Base-by-base conservation (phyloP, 2,797 vertebrate species). In the Myiotriccus ornatus region DNA sequence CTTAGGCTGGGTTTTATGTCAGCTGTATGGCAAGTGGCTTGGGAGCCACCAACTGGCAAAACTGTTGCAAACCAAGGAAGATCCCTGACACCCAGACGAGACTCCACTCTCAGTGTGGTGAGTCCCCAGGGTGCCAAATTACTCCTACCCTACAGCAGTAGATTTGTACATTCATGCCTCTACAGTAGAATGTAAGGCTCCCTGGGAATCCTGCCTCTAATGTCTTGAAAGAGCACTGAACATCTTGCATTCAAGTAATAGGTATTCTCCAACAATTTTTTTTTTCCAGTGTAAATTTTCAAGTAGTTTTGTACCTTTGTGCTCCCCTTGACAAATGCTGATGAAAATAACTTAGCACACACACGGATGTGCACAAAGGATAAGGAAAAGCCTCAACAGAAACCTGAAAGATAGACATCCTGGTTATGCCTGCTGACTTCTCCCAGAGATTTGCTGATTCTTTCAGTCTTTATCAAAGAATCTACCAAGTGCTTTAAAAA, bases 381-480 rank as follows among this genome's bases (percentile, higher is more conserved):
- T 35, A 82, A 79, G 49, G 22, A 88, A 63, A 77, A 90, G 13
- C 39, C 20, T 70, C 53, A 46, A 22, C 4, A 68, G 18, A 70
- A 92, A 47, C 23, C 17, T 79, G 41, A 80, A 87, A 73, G 7
- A 52, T 1, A 74, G 35, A 16, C 14, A 23, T 14, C 7, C 6
- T 63, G 39, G 53, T 43, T 71, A 53, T 41, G 9, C 14, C 41
- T 41, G 53, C n/a, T 90, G 90, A 94, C 83, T 95, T 96, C 78
- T 92, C 65, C 75, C 64, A 88, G 81, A 87, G 83, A 91, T 90
- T 85, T 94, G 81, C 92, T 92, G 89, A 95, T 96, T 82, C 55
- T 64, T 89, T 71, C 86, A 91, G 62, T 70, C 68, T 89, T 89
- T 94, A 94, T 89, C 80, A 92, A 89, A 81, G 59, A 91, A 78